phyloP scores from a whole-genome alignment of 2,113 vertebrate species.

The Pantherophis guttatus region DNA sequence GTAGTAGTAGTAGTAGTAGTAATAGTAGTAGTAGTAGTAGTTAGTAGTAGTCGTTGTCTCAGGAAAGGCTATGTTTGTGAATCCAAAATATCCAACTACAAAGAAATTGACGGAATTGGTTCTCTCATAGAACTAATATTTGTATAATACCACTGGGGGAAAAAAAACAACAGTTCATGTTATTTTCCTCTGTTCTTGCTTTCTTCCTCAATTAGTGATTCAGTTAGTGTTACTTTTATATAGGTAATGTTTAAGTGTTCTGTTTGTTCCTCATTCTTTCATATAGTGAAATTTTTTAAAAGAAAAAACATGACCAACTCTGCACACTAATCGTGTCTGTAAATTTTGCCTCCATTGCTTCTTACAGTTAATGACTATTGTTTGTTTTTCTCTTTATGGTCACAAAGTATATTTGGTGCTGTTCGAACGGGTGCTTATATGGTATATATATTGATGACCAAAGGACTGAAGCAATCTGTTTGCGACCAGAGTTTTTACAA shows the following conservation, averaged over 20 bases:
- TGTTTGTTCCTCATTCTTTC: background rate
- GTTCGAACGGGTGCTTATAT: conserved; percentile 97
- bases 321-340: background rate
- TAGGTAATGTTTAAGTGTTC: background rate
- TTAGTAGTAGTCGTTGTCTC: background rate
- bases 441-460: conserved; percentile 95
- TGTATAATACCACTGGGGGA: background rate
- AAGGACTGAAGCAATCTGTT: conserved; percentile 96
- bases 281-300: background rate
- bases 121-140: background rate
- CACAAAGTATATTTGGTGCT: conserved; percentile 93
- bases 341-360: background rate
- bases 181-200: background rate
- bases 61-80: background rate
- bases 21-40: too few relatives aligned
- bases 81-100: background rate
- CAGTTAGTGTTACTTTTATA: background rate
- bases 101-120: background rate
- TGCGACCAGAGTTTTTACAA: conserved; percentile 99
- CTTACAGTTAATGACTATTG: conserved; percentile 39
- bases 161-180: background rate
- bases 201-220: background rate
- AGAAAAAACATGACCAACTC: background rate
- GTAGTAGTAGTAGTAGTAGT: too few relatives aligned
- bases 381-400: conserved; percentile 57